Evolutionary conservation across 2,888 invertebrate species (phyloP), one percentile per base, ranked within the genome.

Genomic region (Endomychus coccineus): DNA sequence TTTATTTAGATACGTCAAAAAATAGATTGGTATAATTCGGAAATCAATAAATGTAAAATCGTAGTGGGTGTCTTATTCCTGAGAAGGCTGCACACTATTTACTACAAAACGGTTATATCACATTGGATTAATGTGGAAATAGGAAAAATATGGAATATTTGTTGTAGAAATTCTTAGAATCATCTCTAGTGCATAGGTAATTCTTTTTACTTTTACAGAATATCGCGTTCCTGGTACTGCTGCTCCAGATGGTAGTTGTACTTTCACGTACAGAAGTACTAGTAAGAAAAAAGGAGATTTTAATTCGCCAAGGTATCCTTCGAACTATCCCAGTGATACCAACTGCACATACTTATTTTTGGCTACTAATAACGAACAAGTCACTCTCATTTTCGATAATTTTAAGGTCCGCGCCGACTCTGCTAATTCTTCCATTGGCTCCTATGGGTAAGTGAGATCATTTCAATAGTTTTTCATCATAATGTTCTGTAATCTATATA

Each of bases 261-360:
- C 82, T 42, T 96, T 95, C 65, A 84, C 88, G 7, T 96, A 95
- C 69, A 78, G 80, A 51, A 90, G 90, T 62, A 79, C 81, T 50
- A 85, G 88, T 24, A 80, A 82, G 60, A 89, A 89, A 66, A 79
- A 80, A 41, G 92, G 92, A 32, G 89, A 90, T 61, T 87, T 95
- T 66, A 96, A 96, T 70, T 94, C 94, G 34, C 95, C 95, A 13
- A 80, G 94, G 43, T 92, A 91, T 75, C 95, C 95, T 58, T 88
- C 91, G 60, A 89, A 91, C 71, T 97, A 97, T 74, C 95, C 95
- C 46, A 88, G 91, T 58, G 84, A 83, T 66, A 91, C 87, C 49
- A 89, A 89, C 71, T 96, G 96, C 73, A 87, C 90, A 43, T 97
- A 89, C 72, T 75, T 83, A 58, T 90, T 96, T 68, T 71, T 83